A percentile compares a stretch with the other conserved stretches of the same genome.
These are phyloP conservation scores for Mormoops blainvillei DNA, from an alignment of 2,113 vertebrate species.

Conservation along the genomic window DNA sequence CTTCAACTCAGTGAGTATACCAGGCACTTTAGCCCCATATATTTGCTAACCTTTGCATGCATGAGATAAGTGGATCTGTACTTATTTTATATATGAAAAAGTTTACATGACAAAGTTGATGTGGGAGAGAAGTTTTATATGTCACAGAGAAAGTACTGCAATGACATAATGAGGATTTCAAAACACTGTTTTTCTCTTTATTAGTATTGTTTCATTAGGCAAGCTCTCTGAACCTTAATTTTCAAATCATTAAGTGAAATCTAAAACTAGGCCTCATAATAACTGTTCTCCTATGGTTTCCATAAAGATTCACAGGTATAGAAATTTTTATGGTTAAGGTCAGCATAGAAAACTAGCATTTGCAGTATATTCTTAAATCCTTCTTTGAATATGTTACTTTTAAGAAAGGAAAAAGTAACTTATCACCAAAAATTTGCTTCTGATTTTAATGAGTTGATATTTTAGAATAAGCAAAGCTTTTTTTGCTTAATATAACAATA, in stretches of 20 bases:
- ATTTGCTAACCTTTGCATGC: neutral
- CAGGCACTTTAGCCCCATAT: neutral
- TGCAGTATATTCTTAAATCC: neutral
- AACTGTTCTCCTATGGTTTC: neutral
- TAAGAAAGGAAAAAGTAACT: neutral
- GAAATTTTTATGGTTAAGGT: neutral
- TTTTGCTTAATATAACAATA: constrained; percentile 17
- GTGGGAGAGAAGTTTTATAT: neutral
- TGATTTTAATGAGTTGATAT: neutral
- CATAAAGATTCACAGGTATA: neutral
- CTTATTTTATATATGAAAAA: neutral
- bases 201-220: neutral
- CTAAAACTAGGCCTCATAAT: neutral
- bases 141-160: neutral
- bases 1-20: neutral
- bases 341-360: neutral
- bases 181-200: neutral
- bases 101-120: neutral
- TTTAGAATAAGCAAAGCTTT: constrained; percentile 28
- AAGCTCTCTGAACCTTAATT: neutral
- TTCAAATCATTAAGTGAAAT: neutral
- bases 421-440: neutral
- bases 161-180: neutral
- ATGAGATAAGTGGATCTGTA: neutral
- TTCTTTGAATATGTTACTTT: neutral